These are phyloP conservation scores for Drosophila yakuba DNA, from an alignment of 1,140 invertebrate genomes.

Conservation along the genomic window DNA sequence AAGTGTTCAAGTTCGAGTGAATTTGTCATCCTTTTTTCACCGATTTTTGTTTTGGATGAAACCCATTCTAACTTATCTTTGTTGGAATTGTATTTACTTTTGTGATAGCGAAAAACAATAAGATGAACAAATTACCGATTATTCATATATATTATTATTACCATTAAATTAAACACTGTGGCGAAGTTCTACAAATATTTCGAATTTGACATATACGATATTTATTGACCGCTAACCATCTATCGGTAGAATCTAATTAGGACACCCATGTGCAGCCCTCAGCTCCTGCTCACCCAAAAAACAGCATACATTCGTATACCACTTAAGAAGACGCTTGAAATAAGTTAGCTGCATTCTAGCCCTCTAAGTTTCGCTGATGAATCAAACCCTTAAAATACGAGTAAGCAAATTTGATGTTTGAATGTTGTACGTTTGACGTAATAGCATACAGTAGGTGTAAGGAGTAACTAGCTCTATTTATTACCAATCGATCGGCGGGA, in stretches of 20 bases:
- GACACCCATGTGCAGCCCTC: slow-evolving; percentile 13
- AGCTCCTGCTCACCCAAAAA: slow-evolving; percentile 32
- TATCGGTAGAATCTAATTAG: slow-evolving; percentile 14
- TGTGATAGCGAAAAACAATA: slow-evolving; percentile 80
- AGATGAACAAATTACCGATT: slow-evolving; percentile 69
- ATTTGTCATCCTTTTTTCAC: slow-evolving; percentile 38
- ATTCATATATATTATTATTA: slow-evolving; percentile 43
- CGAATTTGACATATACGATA: slow-evolving; percentile 59
- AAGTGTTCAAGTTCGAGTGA: slow-evolving; percentile 46
- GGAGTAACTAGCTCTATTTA: slow-evolving; percentile 17
- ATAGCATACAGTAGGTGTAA: slow-evolving; percentile 45
- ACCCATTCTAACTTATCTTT: slow-evolving; percentile 33
- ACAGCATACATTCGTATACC: slow-evolving; percentile 73
- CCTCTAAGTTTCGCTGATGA: slow-evolving; percentile 44
- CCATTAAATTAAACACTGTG: slow-evolving; percentile 21
- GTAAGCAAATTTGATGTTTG: slow-evolving; percentile 54
- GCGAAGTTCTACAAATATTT: slow-evolving; percentile 42
- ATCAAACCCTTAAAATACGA: slow-evolving; percentile 33
- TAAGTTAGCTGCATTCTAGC: slow-evolving; percentile 62
- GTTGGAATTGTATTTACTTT: slow-evolving; percentile 81
- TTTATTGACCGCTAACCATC: slow-evolving; percentile 42
- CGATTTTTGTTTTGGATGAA: slow-evolving; percentile 29
- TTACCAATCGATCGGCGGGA: slow-evolving; percentile 16
- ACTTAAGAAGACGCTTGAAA: slow-evolving; percentile 68
- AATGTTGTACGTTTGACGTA: slow-evolving; percentile 78